Percentiles rank a stretch among this genome's conserved stretches.
These are phyloP conservation scores for Syritta pipiens DNA, from an alignment of 2,888 invertebrate species.

Conservation along the genomic window DNA sequence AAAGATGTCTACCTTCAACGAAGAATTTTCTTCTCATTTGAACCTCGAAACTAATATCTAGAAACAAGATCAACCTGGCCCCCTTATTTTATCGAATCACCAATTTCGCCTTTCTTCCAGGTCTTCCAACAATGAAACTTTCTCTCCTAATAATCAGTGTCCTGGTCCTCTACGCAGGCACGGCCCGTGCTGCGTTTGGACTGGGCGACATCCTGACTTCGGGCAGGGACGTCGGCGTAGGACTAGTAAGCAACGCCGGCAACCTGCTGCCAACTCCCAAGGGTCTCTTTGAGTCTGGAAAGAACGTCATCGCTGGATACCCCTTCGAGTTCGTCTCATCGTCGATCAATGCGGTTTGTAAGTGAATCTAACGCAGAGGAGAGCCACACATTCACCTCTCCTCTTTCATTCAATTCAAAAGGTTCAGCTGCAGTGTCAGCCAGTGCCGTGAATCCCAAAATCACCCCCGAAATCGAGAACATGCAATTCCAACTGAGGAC, in stretches of 20 bases:
- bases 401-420: conserved; percentile 38
- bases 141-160: background rate
- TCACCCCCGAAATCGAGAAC: conserved; percentile 74
- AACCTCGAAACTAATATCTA: too few relatives aligned
- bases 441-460: conserved; percentile 72
- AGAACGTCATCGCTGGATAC: conserved; percentile 77
- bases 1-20: too few relatives aligned
- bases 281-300: conserved; percentile 74
- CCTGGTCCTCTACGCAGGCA: background rate
- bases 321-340: conserved; percentile 75
- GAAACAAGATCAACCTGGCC: too few relatives aligned
- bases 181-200: conserved; percentile 60
- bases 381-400: background rate
- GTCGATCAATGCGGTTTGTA: conserved; percentile 75
- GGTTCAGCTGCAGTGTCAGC: conserved; percentile 75
- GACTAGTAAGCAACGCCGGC: conserved; percentile 70
- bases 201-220: conserved; percentile 72
- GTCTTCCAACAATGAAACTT: conserved; percentile 8
- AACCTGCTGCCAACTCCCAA: conserved; percentile 66
- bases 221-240: conserved; percentile 70
- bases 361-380: conserved; percentile 51
- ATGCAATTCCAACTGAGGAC: conserved; percentile 76
- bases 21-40: too few relatives aligned
- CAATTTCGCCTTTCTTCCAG: background rate
- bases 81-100: background rate